Evolutionary conservation across 2,888 invertebrate genomes (phyloP), one percentile per base, ranked within the genome.

Genomic region (Rhamnusium bicolor): DNA sequence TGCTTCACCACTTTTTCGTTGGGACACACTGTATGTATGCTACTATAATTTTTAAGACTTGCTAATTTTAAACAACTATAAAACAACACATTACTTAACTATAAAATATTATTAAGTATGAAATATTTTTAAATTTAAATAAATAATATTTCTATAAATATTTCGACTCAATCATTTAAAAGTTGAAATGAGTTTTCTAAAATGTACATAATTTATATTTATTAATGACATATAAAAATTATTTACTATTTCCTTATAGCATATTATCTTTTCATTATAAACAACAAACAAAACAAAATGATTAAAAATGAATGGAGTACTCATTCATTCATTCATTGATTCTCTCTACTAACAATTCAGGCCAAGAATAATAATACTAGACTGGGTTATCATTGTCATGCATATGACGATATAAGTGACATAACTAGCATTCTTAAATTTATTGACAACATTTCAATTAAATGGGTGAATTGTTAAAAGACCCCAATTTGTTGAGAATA

Each of bases 241-340:
- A 40, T 40, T 40, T 40, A 40, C n/a, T 40, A 40, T 40, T 40
- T 40, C 40, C 40, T 10, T 2, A n/a, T n/a, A 12, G 40, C 40
- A 2, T 40, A n/a, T n/a, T n/a, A 53, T 53, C 53, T 53, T 10
- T 19, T 5, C 53, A 21, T 53, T 53, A 21, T 12, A 53, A 53
- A 10, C 21, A 19, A 53, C 53, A 53, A 53, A 53, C 53, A 53
- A 53, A 53, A 40, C 53, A 53, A 21, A 24, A 53, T n/a, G 19
- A 24, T 53, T n/a, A 19, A 53, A 21, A 12, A 19, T 53, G 53
- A 53, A 53, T 53, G 53, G 53, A 53, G 53, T 53, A 24, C 21
- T 19, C 19, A 40, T 21, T 53, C 53, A 40, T 21, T 53, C 53
- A 53, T 53, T 53, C 53, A 53, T 53, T 10, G 18, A 53, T 53